Base-by-base conservation (phyloP, 2,797 vertebrate species). In the Anguilla megastoma region DNA sequence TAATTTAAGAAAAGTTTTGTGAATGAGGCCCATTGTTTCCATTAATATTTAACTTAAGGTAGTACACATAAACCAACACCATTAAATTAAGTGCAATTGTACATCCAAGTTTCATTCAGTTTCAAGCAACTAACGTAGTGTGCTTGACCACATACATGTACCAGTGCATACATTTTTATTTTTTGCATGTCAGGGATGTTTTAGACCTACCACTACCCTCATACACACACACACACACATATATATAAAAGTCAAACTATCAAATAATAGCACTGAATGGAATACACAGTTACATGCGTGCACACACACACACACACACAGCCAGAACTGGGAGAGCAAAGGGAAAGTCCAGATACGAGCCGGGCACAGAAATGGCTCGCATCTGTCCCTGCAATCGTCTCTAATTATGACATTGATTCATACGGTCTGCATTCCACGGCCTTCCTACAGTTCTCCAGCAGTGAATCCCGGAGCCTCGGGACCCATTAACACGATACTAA, bases 401-500 rank as follows among this genome's bases (percentile, higher is more conserved):
- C 94, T 95, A 93, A 96, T 96, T 95, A 94, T 93, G 95, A 95
- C 94, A 94, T 92, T 92, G 93, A 95, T 94, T 95, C 91, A 82
- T 92, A 88, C 91, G 93, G 93, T 94, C 94, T 91, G 91, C 96
- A 96, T 97, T 96, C 96, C 96, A 92, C 86, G 91, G 94, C 92
- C 92, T 95, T 45, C 95, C 95, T 95, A 95, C 93, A 93, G 91
- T 94, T 96, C 89, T 94, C 91, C 94, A 94, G 93, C 92, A 93
- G 91, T 94, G 94, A 91, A 88, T 94, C 94, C 93, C 89, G 93
- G 95, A 96, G 96, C 93, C 95, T 93, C 88, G 63, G 89, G 95
- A 94, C 94, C 94, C 93, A 97, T 97, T 96, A 96, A 95, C 94
- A 95, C 89, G 96, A 97, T 97, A 96, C 93, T 94, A 95, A 97